phyloP scores from a whole-genome alignment of 2,797 vertebrate species.

The Carapus acus region DNA sequence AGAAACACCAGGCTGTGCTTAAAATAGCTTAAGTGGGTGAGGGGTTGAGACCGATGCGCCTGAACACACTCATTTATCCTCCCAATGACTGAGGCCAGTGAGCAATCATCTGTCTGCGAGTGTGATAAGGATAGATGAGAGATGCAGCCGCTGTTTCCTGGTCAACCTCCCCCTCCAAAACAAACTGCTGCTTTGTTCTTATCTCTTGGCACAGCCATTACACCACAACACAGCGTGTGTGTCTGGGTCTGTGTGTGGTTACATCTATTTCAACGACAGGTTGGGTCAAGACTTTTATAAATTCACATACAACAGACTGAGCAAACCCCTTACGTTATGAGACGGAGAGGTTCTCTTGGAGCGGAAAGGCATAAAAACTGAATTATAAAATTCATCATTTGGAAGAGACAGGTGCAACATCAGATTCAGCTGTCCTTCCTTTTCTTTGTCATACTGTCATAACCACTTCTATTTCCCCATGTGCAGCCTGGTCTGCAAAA shows the following conservation, averaged over 20 bases:
- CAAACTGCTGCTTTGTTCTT: slow-evolving; percentile 35
- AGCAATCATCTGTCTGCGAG: slow-evolving; percentile 4
- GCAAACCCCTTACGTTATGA: not conserved
- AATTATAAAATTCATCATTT: no score
- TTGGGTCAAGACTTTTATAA: slow-evolving; percentile 18
- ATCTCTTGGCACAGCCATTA: slow-evolving; percentile 30
- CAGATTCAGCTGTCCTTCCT: no score
- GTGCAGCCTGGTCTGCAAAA: no score
- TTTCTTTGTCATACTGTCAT: no score
- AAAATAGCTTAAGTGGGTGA: no score
- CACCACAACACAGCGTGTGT: not conserved
- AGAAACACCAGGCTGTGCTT: no score
- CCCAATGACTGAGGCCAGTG: slow-evolving; percentile 3
- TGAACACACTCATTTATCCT: not conserved
- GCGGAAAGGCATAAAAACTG: no score
- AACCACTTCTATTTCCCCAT: no score
- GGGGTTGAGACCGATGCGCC: not conserved
- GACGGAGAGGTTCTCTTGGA: no score
- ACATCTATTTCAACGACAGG: slow-evolving; percentile 37
- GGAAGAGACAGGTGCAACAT: no score
- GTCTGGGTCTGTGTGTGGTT: slow-evolving; percentile 1
- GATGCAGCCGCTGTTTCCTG: slow-evolving; percentile 25
- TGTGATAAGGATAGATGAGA: slow-evolving; percentile 1
- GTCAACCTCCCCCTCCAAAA: slow-evolving; percentile 23
- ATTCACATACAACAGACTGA: slow-evolving; percentile 7